Conservation (phyloP, 2,888 invertebrate genomes). For the Cheilosia variabilis region DNA sequence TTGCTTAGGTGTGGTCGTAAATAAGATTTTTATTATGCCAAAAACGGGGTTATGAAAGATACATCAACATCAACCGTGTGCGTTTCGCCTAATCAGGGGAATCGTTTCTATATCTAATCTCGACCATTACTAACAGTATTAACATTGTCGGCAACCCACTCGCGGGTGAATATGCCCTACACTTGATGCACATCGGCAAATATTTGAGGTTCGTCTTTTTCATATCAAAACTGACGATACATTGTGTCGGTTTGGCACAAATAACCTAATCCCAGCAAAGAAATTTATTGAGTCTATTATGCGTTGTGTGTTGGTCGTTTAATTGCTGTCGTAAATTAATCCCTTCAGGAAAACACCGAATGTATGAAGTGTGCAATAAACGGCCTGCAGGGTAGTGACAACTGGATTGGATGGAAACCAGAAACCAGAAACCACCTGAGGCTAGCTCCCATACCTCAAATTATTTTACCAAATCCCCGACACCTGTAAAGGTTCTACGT, state of each 20-base stretch:
- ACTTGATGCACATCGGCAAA: conserved; percentile 54
- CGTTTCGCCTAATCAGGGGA: conserved; percentile 28
- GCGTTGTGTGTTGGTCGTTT: conserved; percentile 75
- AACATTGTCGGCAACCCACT: conserved; percentile 22
- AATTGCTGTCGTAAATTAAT: conserved; percentile 83
- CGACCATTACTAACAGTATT: conserved; percentile 1
- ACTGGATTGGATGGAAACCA: background rate
- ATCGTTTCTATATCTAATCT: conserved; percentile 57
- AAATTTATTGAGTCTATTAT: conserved; percentile 65
- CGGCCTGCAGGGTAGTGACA: background rate
- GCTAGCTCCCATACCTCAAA: conserved; percentile 3
- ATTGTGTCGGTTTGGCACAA: background rate
- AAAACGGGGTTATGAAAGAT: conserved; percentile 25
- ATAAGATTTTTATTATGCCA: conserved; percentile 19
- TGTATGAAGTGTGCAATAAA: conserved; percentile 37
- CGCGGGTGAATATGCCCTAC: conserved; percentile 20
- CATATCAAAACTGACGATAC: conserved; percentile 7
- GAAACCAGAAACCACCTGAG: background rate
- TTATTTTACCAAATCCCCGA: conserved; percentile 33
- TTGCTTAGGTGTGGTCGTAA: conserved; percentile 14
- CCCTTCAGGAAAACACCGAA: conserved; percentile 77
- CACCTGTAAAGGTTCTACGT: conserved; percentile 35
- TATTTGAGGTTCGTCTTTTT: conserved; percentile 28
- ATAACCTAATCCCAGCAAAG: conserved; percentile 27
- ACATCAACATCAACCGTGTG: conserved; percentile 13